Evolutionary conservation across 2,113 vertebrate species (phyloP).

Genomic region (Chaetodon auriga): DNA sequence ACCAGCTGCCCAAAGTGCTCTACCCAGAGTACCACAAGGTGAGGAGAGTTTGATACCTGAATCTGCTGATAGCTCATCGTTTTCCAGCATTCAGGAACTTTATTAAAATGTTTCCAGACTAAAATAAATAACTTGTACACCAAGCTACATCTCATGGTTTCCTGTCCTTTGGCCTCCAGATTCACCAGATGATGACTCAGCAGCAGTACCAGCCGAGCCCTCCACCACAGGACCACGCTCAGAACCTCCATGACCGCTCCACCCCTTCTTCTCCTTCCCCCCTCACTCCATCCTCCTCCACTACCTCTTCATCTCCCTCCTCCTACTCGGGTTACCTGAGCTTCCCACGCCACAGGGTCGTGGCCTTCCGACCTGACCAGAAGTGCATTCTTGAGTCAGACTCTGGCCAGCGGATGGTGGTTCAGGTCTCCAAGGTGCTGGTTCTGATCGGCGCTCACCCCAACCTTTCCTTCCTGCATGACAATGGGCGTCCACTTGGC

Average conservation of each 20-base stretch:
- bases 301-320: conserved; percentile 18
- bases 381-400: conserved; percentile 83
- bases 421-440: conserved; percentile 84
- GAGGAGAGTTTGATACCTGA: background rate
- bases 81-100: background rate
- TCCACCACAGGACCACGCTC: background rate
- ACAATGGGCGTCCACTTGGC: conserved; percentile 70
- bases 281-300: conserved; percentile 12
- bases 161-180: conserved; percentile 43
- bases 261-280: background rate
- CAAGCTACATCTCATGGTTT: background rate
- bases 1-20: conserved; percentile 87
- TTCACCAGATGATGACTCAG: conserved; percentile 88
- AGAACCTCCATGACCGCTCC: background rate
- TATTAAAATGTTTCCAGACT: background rate
- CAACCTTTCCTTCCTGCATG: conserved; percentile 81
- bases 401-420: conserved; percentile 65
- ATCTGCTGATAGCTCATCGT: background rate
- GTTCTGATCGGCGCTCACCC: conserved; percentile 86
- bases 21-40: conserved; percentile 90
- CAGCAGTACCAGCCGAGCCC: conserved; percentile 74
- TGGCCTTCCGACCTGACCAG: conserved; percentile 75
- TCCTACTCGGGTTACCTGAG: conserved; percentile 85
- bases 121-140: background rate
- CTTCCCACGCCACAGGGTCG: conserved; percentile 80